phyloP scores from a whole-genome alignment of 2,113 vertebrate species.

The Papio anubis region DNA sequence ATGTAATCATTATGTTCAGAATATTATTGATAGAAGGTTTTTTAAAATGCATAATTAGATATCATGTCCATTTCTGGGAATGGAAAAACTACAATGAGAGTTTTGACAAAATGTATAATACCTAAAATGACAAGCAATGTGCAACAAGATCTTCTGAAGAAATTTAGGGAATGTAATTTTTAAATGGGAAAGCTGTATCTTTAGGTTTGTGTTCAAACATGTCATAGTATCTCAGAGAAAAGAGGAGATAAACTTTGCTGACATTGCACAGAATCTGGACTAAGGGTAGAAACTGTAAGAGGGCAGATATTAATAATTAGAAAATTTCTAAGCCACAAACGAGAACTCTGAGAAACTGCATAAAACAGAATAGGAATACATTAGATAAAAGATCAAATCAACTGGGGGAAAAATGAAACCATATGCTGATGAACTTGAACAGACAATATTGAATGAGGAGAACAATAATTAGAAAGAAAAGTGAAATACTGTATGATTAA shows the following conservation, averaged over 20 bases:
- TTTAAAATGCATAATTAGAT: neutral
- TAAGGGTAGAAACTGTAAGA: neutral
- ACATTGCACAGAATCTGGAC: neutral
- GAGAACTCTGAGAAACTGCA: neutral
- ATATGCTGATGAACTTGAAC: neutral
- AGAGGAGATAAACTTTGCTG: neutral
- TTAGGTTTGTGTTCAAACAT: neutral
- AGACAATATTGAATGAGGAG: neutral
- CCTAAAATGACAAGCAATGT: neutral
- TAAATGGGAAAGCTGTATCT: neutral
- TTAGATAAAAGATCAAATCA: neutral
- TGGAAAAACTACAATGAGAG: neutral
- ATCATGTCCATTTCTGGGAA: neutral
- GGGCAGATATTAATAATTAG: neutral
- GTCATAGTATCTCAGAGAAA: neutral
- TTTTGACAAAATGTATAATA: neutral
- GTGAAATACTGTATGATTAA: neutral
- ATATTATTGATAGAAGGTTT: neutral
- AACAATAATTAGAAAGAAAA: neutral
- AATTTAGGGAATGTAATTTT: neutral
- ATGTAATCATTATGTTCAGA: neutral
- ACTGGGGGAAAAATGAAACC: neutral
- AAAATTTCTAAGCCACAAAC: neutral
- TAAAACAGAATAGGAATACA: neutral
- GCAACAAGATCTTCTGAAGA: neutral